phyloP scores from a whole-genome alignment of 2,888 invertebrate genomes.

The Stramonita haemastoma region DNA sequence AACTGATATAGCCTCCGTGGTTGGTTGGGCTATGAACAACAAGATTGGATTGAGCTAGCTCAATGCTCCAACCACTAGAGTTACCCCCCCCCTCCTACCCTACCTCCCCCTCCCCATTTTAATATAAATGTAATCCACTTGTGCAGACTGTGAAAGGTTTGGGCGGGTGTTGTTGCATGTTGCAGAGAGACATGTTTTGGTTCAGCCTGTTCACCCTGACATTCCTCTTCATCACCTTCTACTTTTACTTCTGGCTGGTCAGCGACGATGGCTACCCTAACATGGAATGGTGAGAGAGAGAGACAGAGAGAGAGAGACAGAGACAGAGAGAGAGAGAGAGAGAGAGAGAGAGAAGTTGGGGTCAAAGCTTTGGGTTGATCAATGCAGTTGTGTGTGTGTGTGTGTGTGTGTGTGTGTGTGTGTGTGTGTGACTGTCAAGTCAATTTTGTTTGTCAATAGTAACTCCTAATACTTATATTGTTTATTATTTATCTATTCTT shows the following conservation, averaged over 20 bases:
- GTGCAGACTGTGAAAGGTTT: neutral
- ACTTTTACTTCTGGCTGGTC: conserved; percentile 68
- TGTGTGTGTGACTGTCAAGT: neutral
- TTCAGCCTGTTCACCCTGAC: conserved; percentile 59
- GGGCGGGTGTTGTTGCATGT: conserved; percentile 33
- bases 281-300: conserved; percentile 61
- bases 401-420: conserved; percentile 20
- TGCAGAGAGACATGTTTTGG: conserved; percentile 68
- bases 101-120: no score
- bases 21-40: no score
- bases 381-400: no score
- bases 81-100: no score
- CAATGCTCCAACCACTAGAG: no score
- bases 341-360: neutral
- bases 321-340: neutral
- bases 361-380: no score
- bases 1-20: no score
- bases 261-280: conserved; percentile 62
- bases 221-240: conserved; percentile 59
- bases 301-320: neutral
- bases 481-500: no score
- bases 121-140: no score
- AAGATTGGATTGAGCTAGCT: no score
- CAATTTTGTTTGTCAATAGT: no score
- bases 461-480: no score